These are phyloP conservation scores for Drosophila lowei DNA, from an alignment of 1,140 invertebrate genomes.

Conservation along the genomic window DNA sequence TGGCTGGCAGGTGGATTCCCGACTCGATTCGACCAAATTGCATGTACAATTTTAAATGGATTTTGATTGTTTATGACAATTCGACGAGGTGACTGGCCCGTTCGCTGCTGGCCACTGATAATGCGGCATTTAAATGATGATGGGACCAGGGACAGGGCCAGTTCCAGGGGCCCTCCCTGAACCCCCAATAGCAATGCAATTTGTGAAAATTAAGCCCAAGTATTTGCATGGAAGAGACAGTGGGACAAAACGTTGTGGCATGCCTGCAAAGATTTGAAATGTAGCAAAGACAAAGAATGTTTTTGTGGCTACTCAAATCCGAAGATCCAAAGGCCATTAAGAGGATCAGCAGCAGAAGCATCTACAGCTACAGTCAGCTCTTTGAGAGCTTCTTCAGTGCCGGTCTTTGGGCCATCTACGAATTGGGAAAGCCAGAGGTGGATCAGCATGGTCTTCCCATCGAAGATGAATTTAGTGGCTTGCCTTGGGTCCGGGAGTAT, in stretches of 20 bases:
- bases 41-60: constrained; percentile 81
- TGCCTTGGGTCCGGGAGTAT: no score
- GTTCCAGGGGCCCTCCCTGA: background rate
- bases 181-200: constrained; percentile 24
- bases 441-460: constrained; percentile 90
- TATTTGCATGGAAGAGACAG: background rate
- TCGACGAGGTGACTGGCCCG: constrained; percentile 69
- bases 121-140: constrained; percentile 77
- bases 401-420: constrained; percentile 85
- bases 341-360: background rate
- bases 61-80: constrained; percentile 82
- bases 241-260: background rate
- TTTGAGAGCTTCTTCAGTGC: constrained; percentile 81
- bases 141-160: background rate
- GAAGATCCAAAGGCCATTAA: no score
- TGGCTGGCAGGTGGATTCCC: background rate
- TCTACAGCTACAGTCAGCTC: constrained; percentile 76
- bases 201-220: constrained; percentile 36
- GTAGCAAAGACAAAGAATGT: background rate
- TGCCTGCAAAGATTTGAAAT: background rate
- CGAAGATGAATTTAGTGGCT: constrained; percentile 84
- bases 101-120: constrained; percentile 73
- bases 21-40: constrained; percentile 55
- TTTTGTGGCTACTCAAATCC: no score
- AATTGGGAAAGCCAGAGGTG: constrained; percentile 88